Evolutionary conservation across 2,113 vertebrate genomes (phyloP).

Genomic region (Gymnobelideus leadbeateri): DNA sequence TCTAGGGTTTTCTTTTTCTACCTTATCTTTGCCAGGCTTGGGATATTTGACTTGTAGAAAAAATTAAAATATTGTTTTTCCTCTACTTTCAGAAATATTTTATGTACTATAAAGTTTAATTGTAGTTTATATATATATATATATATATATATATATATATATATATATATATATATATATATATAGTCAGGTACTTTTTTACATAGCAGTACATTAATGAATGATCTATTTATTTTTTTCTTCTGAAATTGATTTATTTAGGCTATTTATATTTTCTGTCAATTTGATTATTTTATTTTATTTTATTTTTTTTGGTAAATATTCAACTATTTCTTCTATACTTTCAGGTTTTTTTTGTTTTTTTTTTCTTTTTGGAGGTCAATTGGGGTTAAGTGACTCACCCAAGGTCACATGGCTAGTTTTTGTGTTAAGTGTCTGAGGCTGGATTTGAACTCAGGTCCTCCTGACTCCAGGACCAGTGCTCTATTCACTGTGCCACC

Average conservation of each 20-base stretch:
- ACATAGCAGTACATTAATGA: background rate
- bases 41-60: background rate
- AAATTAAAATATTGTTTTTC: background rate
- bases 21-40: background rate
- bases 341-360: background rate
- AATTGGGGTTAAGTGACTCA: too few species aligned
- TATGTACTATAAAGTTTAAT: background rate
- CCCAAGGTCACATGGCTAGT: too few species aligned
- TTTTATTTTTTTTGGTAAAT: background rate
- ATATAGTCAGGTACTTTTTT: too few species aligned
- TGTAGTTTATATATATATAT: background rate
- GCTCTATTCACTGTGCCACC: too few species aligned
- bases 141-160: too few species aligned
- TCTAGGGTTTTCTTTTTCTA: background rate
- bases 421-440: too few species aligned
- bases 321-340: background rate
- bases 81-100: background rate
- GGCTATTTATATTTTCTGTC: background rate
- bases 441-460: too few species aligned
- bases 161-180: too few species aligned
- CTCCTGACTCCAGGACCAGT: too few species aligned
- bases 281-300: background rate
- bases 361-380: too few species aligned
- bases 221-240: background rate
- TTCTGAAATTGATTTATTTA: background rate